Evolutionary conservation across 30 jellyfish, hydroid and myxozoan genomes (phyloP), one percentile per base, ranked within the genome.

Genomic region (Pseudorhiza aurosa): DNA sequence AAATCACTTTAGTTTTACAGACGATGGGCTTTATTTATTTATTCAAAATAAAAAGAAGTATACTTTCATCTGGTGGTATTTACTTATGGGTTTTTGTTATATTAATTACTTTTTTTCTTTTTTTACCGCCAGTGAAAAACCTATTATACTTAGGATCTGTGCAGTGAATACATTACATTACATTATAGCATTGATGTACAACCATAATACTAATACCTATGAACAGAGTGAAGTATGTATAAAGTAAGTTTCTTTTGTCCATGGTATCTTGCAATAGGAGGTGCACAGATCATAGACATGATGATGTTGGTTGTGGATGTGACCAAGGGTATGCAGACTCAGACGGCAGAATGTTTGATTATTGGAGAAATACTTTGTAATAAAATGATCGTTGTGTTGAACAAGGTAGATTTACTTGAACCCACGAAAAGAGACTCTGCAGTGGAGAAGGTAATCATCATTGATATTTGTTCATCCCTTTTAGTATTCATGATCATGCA

Each of bases 311-410:
- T 95, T 25, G 88, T 95, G 50, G 99, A 95, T 83, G 84, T 89
- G 18, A 81, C 87, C 22, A 90, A 95, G 60, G 99, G 99, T 10
- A 88, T 95, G 96, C 99, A 95, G 70, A 89, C 98, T 24, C 99
- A 95, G 51, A 95, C 99, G 1, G 99, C 99, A 71, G 99, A 95
- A 75, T 95, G 99, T 50, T 80, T 95, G n/a, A 84, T 95, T 12
- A 88, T 95, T 68, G 99, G 98, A 53, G 99, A 95, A 72, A 89
- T 95, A 2, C 77, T 95, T 1, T 85, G 97, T 50, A 95, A 88
- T 56, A 88, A 88, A 71, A 85, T 95, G 98, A 68, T 95, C 53
- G 97, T 95, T 55, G 99, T 89, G 8, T 65, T 95, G 67, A 95
- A 88, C 90, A 95, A 95, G 79, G 82, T 95, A 25, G 99, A 95